Base-by-base conservation (phyloP, 2,797 vertebrate species). In the Acrocephalus scirpaceus region DNA sequence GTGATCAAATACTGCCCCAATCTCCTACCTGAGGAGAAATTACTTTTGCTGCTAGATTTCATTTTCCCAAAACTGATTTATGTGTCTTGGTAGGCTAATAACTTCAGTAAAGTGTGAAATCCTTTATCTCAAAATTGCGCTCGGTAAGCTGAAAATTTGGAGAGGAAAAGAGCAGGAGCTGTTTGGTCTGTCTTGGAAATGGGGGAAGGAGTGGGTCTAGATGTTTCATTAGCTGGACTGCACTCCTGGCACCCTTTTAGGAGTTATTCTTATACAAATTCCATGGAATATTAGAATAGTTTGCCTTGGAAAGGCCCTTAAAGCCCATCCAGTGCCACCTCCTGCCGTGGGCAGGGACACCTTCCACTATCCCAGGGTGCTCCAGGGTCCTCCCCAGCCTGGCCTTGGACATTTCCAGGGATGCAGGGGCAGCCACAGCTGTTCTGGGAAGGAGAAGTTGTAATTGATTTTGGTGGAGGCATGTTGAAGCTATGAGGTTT, bases 51-150 rank as follows among this genome's bases (percentile, higher is more conserved):
- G 56, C 85, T 93, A 16, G 66, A 89, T 91, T 85, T 90, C 23
- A 80, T 91, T 91, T 92, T 84, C 86, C 72, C 53, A 34, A 81
- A 87, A 51, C 76, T 95, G 94, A 96, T 96, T 95, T 78, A 94
- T 90, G 78, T 2, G 0, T 44, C 54, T 58, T 69, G 34, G 38
- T 58, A 62, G 77, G 91, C 62, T 95, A 93, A 95, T 96, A 92
- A 64, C 34, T 86, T 53, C 27, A 62, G 48, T 76, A 76, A 58
- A 23, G 66, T 42, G 61, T 58, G 71, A 61, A 87, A 88, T 96
- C n/a, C 40, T 95, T 95, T 60, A 29, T 76, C 57, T 69, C 36
- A n/a, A 65, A 72, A 72, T 74, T 62, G 85, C 4, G 0, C 38
- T 34, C 5, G 1, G 16, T 38, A 21, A 67, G 38, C 45, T 80